These are phyloP conservation scores for Aleiodes testaceus DNA, from an alignment of 2,888 invertebrate species.

Conservation along the genomic window DNA sequence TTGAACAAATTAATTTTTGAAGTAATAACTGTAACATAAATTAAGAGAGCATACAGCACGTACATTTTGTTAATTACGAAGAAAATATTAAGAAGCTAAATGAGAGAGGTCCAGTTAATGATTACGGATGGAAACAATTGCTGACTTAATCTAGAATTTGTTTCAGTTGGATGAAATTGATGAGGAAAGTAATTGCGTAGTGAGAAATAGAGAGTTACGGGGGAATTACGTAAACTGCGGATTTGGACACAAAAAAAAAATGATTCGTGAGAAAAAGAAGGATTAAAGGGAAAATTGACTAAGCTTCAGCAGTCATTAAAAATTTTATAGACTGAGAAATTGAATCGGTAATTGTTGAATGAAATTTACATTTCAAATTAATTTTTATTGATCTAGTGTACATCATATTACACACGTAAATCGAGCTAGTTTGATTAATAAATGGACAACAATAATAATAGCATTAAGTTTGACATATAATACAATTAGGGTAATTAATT, in stretches of 20 bases:
- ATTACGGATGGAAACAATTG: slow-evolving; percentile 10
- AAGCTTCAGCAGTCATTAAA: no score
- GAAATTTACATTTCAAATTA: slow-evolving; percentile 38
- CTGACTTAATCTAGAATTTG: background rate
- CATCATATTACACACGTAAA: slow-evolving; percentile 64
- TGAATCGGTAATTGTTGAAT: background rate
- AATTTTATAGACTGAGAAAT: no score
- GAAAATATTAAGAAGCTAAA: background rate
- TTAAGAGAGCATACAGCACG: background rate
- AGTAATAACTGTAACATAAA: background rate
- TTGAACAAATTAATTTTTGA: background rate
- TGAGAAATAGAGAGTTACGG: slow-evolving; percentile 17
- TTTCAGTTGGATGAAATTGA: slow-evolving; percentile 14
- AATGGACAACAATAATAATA: slow-evolving; percentile 66
- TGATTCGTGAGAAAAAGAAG: background rate
- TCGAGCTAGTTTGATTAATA: slow-evolving; percentile 63
- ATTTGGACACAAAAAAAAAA: slow-evolving; percentile 21
- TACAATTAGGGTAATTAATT: slow-evolving; percentile 69
- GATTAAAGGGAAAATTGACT: background rate
- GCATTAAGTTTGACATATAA: slow-evolving; percentile 68
- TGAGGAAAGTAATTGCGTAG: slow-evolving; percentile 26
- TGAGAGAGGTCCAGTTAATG: slow-evolving; percentile 6
- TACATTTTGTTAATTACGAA: background rate
- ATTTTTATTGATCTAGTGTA: slow-evolving; percentile 66
- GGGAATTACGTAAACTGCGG: slow-evolving; percentile 8